A percentile compares a stretch with the other conserved stretches of the same genome.
phyloP scores from a whole-genome alignment of 1,140 invertebrate genomes.

The Drosophila obscura region DNA sequence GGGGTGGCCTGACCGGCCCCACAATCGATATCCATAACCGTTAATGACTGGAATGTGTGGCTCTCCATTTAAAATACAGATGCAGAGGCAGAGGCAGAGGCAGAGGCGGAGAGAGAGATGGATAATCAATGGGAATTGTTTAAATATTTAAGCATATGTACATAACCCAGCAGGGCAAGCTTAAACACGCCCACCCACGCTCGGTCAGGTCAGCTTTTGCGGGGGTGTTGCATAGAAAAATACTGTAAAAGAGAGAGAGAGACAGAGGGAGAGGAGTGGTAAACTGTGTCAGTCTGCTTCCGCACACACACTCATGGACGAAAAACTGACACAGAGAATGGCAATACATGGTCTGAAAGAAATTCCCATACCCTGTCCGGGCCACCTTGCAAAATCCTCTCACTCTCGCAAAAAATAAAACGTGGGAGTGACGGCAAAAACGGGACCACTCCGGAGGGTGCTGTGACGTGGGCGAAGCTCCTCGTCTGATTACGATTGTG shows the following conservation, averaged over 20 bases:
- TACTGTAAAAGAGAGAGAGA: neutral
- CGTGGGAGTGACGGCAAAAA: slow-evolving; percentile 43
- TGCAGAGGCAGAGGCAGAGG: slow-evolving; percentile 8
- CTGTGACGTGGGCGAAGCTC: no score
- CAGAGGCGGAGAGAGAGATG: slow-evolving; percentile 24
- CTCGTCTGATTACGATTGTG: slow-evolving; percentile 24
- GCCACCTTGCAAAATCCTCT: slow-evolving; percentile 22
- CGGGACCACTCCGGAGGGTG: neutral
- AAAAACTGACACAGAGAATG: neutral
- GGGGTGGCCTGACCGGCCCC: no score
- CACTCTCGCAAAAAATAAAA: slow-evolving; percentile 30
- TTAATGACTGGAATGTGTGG: no score
- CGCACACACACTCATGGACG: neutral
- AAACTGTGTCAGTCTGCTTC: slow-evolving; percentile 32
- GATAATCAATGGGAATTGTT: slow-evolving; percentile 44
- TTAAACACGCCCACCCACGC: slow-evolving; percentile 21
- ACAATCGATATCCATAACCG: slow-evolving; percentile 46
- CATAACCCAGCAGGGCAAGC: slow-evolving; percentile 42
- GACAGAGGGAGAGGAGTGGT: slow-evolving; percentile 10
- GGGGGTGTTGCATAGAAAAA: no score
- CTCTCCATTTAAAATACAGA: slow-evolving; percentile 18
- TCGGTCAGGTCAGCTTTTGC: no score
- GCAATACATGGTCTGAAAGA: no score
- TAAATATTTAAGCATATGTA: slow-evolving; percentile 30
- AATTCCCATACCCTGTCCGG: neutral